These are phyloP conservation scores for Galaxias olidus DNA, from an alignment of 2,797 vertebrate genomes.

Conservation along the genomic window DNA sequence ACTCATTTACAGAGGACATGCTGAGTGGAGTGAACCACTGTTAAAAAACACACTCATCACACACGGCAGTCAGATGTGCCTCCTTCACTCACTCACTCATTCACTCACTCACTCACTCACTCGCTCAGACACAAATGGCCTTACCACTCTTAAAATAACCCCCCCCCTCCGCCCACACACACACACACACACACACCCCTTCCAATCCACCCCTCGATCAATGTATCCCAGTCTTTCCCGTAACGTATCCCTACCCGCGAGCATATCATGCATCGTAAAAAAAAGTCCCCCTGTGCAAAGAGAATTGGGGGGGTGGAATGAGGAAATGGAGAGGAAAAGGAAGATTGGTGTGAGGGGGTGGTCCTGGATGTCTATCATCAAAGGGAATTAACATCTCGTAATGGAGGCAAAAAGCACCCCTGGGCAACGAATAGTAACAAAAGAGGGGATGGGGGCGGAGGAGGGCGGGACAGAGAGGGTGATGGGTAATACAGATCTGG, in stretches of 20 bases:
- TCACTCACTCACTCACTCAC: no score
- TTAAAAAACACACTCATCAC: no score
- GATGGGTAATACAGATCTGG: constrained; percentile 19
- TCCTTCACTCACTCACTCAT: no score
- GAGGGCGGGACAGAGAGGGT: constrained; percentile 19
- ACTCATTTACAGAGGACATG: no score
- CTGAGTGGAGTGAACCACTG: no score
- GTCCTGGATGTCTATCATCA: constrained; percentile 62
- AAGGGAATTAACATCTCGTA: constrained; percentile 68
- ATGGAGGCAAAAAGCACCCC: constrained; percentile 62
- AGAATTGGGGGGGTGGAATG: constrained; percentile 5
- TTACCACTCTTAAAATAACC: no score
- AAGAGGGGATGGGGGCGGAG: neutral
- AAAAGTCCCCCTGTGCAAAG: constrained; percentile 19
- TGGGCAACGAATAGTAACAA: constrained; percentile 40
- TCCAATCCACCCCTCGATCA: neutral
- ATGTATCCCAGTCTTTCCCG: no score
- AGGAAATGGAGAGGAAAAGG: constrained; percentile 4
- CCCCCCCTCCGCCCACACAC: no score
- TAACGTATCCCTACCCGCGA: neutral
- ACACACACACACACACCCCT: no score
- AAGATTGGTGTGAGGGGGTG: constrained; percentile 46
- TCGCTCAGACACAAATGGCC: no score
- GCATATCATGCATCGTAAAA: constrained; percentile 26
- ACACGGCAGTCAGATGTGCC: no score